Conservation (phyloP, 2,797 vertebrate species). For the Tangara arthus region DNA sequence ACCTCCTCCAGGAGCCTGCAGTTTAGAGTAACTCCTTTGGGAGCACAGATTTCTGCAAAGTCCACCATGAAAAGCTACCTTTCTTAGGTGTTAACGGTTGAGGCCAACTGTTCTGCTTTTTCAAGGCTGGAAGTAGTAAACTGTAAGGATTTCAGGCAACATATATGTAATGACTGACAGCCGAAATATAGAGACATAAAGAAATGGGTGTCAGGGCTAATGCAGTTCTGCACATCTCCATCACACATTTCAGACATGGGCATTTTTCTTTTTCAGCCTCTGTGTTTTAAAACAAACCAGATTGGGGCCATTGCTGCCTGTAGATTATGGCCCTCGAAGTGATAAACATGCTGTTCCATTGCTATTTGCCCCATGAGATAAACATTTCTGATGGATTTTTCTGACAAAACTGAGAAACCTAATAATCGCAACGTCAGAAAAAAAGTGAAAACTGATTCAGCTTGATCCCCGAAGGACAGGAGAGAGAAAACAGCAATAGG, state of each 20-base stretch:
- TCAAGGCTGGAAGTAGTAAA: slow-evolving; percentile 19
- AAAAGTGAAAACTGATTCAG: slow-evolving; percentile 79
- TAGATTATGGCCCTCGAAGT: slow-evolving; percentile 72
- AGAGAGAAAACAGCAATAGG: slow-evolving; percentile 68
- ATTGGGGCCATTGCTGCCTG: slow-evolving; percentile 67
- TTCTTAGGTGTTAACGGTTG: not conserved
- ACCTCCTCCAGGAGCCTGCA: not conserved
- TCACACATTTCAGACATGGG: slow-evolving; percentile 40
- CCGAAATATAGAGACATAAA: slow-evolving; percentile 63
- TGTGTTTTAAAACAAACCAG: slow-evolving; percentile 65
- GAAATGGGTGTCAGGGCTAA: slow-evolving; percentile 29
- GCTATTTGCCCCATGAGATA: slow-evolving; percentile 79
- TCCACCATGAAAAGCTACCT: not conserved
- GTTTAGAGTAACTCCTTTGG: not conserved
- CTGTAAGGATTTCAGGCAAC: slow-evolving; percentile 40
- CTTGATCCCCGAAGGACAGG: slow-evolving; percentile 73
- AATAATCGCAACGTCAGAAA: slow-evolving; percentile 75
- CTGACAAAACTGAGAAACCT: slow-evolving; percentile 78
- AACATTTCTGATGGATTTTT: slow-evolving; percentile 78
- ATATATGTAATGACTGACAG: slow-evolving; percentile 56
- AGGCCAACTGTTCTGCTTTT: slow-evolving; percentile 22
- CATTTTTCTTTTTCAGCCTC: slow-evolving; percentile 61
- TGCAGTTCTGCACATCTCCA: slow-evolving; percentile 44
- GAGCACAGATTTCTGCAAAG: not conserved
- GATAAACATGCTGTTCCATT: slow-evolving; percentile 78